Conservation (phyloP, 2,113 vertebrate genomes). For the Madoqua kirkii region DNA sequence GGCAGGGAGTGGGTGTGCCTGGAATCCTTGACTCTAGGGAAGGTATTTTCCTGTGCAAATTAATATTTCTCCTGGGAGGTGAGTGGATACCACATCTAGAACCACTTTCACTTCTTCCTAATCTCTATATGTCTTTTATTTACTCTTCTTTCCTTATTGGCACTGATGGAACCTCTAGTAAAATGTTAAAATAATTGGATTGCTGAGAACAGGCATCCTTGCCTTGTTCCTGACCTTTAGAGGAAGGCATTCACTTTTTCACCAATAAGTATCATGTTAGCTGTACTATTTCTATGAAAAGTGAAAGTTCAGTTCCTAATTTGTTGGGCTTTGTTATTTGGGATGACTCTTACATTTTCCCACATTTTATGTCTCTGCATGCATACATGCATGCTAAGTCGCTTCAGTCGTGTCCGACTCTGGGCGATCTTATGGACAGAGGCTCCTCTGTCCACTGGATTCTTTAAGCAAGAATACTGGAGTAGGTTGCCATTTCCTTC, state of each 20-base stretch:
- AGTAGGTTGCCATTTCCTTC: background rate
- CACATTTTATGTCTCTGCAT: background rate
- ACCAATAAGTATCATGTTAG: background rate
- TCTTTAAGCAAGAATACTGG: background rate
- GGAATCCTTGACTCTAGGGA: background rate
- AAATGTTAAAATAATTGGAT: background rate
- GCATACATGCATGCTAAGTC: background rate
- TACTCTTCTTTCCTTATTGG: background rate
- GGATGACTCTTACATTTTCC: background rate
- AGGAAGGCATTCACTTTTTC: background rate
- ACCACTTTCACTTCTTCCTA: background rate
- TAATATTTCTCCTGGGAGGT: background rate
- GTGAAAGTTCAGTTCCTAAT: background rate
- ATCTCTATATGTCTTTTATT: background rate
- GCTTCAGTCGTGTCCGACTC: accelerated
- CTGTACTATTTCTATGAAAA: background rate
- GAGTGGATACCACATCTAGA: background rate
- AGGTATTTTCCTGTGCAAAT: background rate
- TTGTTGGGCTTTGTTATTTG: background rate
- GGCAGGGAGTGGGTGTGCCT: background rate
- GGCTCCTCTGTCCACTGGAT: background rate
- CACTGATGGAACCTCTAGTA: background rate
- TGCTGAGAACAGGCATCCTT: background rate
- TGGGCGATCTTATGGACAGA: background rate
- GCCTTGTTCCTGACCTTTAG: background rate